These are phyloP conservation scores for Argyresthia albistria DNA, from an alignment of 2,888 invertebrate genomes.

Conservation along the genomic window DNA sequence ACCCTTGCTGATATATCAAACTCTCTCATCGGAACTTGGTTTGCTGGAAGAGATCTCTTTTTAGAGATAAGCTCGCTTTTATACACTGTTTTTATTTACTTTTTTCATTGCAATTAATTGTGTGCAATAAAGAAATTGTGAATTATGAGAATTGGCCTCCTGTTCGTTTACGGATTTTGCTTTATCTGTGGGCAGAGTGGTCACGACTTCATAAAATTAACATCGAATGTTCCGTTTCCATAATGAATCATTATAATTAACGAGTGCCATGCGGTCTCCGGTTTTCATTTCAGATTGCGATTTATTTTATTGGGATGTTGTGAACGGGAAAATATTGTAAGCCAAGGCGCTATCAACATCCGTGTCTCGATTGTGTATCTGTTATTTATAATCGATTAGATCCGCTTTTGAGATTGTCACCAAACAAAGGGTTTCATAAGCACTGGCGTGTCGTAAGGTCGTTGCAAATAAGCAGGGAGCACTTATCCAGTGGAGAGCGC, in stretches of 20 bases:
- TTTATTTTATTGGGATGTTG: not conserved
- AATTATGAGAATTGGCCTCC: too few relatives aligned
- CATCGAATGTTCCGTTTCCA: slow-evolving; percentile 42
- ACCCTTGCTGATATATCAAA: too few relatives aligned
- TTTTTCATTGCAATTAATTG: too few relatives aligned
- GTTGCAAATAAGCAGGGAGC: slow-evolving; percentile 21
- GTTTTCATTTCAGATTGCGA: not conserved
- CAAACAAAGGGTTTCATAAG: slow-evolving; percentile 26
- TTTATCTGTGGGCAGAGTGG: slow-evolving; percentile 19
- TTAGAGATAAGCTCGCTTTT: too few relatives aligned
- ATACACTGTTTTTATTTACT: too few relatives aligned
- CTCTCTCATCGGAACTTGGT: too few relatives aligned
- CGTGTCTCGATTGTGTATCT: slow-evolving; percentile 25
- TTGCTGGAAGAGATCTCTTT: too few relatives aligned
- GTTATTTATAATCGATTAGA: slow-evolving; percentile 42
- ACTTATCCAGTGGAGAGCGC: too few relatives aligned
- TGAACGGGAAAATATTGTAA: not conserved
- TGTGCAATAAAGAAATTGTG: too few relatives aligned
- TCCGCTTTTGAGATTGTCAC: slow-evolving; percentile 55
- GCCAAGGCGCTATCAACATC: slow-evolving; percentile 61
- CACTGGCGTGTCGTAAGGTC: slow-evolving; percentile 19
- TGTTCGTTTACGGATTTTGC: not conserved
- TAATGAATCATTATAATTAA: slow-evolving; percentile 30
- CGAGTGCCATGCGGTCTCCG: too few relatives aligned
- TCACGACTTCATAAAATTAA: slow-evolving; percentile 23